phyloP scores from a whole-genome alignment of 2,113 vertebrate genomes.

The Pterocles gutturalis region DNA sequence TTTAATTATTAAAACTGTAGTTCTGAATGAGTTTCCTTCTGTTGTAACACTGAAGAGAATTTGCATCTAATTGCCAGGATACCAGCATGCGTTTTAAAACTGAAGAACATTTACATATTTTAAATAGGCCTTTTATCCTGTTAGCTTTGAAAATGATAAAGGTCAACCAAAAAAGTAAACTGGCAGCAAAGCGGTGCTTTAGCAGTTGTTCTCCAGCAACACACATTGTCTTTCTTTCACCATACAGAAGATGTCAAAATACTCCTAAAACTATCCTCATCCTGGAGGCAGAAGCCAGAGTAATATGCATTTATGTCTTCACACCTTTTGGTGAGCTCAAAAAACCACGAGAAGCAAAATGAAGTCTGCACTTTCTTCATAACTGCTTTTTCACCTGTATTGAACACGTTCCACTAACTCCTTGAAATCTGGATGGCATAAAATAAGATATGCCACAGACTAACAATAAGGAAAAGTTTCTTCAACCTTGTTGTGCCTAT shows the following conservation, averaged over 20 bases:
- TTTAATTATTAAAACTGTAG: neutral
- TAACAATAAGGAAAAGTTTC: neutral
- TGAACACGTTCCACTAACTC: neutral
- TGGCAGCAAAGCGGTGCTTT: neutral
- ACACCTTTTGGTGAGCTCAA: neutral
- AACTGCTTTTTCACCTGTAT: neutral
- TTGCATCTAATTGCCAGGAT: neutral
- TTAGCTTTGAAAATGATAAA: neutral
- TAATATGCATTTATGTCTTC: neutral
- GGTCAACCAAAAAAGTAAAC: neutral
- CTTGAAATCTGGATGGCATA: neutral
- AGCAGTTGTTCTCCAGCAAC: neutral
- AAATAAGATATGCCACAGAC: neutral
- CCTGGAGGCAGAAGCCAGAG: neutral
- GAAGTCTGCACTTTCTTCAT: neutral
- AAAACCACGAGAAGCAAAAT: neutral
- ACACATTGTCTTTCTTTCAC: neutral
- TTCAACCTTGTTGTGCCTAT: neutral
- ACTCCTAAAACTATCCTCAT: neutral
- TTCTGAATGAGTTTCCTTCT: neutral
- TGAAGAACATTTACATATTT: neutral
- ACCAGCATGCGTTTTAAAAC: neutral
- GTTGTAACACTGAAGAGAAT: neutral
- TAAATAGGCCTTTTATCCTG: neutral
- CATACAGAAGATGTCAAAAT: neutral